Conservation (phyloP, 1,140 invertebrate genomes). For the Leucophenga varia region DNA sequence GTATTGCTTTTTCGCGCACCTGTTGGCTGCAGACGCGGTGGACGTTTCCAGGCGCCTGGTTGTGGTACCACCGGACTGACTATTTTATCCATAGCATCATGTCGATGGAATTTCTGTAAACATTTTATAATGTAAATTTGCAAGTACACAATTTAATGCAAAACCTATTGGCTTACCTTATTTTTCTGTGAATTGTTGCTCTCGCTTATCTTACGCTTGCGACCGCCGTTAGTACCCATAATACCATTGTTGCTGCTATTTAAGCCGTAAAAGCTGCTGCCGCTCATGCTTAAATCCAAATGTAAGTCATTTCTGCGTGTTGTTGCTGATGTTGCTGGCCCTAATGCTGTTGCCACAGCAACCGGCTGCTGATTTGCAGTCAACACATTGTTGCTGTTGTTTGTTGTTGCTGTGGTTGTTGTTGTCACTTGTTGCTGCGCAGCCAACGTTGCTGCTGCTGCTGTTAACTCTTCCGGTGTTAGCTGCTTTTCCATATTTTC, state of each 20-base stretch:
- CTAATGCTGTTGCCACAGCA: no score
- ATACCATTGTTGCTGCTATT: constrained; percentile 29
- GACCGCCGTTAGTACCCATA: constrained; percentile 38
- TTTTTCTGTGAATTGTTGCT: constrained; percentile 52
- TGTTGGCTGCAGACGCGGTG: constrained; percentile 39
- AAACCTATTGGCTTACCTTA: constrained; percentile 28
- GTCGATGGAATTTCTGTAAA: constrained; percentile 61
- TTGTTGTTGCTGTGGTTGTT: background rate
- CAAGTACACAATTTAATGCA: background rate
- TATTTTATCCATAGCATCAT: constrained; percentile 81
- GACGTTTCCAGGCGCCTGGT: constrained; percentile 74
- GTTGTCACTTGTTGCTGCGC: no score
- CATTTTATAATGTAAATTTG: background rate
- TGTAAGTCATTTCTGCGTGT: constrained; percentile 39
- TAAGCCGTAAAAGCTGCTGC: constrained; percentile 19
- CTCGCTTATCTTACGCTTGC: constrained; percentile 58
- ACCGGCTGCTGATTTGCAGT: no score
- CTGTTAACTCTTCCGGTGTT: background rate
- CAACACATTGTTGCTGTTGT: background rate
- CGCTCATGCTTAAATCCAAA: constrained; percentile 34
- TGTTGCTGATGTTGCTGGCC: background rate
- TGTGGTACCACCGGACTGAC: constrained; percentile 90
- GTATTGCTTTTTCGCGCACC: constrained; percentile 46
- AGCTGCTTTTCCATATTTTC: no score
- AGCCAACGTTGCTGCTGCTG: background rate